phyloP scores from a whole-genome alignment of 35 echinoderm and acorn worm species.

The Heliocidaris tuberculata region DNA sequence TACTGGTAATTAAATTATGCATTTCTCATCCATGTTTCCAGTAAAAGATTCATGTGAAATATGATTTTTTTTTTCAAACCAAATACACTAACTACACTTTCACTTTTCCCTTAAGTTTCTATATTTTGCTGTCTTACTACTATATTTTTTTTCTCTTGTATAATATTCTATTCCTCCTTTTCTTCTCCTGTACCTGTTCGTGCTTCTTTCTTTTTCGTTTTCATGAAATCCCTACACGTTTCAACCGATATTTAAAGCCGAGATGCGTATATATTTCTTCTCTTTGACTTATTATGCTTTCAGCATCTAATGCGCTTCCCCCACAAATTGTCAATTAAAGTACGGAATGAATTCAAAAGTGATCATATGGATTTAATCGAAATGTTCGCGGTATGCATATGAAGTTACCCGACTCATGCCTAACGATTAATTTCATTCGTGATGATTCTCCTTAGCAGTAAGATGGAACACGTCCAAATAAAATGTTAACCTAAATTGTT shows the following conservation, averaged over 20 bases:
- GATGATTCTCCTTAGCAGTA: not conserved
- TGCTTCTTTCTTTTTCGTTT: not conserved
- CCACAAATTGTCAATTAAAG: slow-evolving; percentile 7
- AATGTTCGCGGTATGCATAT: not conserved
- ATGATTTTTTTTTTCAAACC: not conserved
- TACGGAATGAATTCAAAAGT: not conserved
- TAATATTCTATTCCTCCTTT: not conserved
- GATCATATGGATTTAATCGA: not conserved
- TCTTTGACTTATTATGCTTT: not conserved
- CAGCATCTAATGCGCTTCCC: not conserved
- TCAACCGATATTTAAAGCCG: not conserved
- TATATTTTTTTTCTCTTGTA: not conserved
- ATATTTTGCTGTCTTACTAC: not conserved
- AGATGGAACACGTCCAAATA: too few relatives aligned
- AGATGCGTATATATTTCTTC: not conserved
- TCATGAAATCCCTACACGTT: not conserved
- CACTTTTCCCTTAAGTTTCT: not conserved
- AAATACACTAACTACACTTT: not conserved
- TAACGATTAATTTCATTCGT: not conserved
- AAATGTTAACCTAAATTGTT: not conserved
- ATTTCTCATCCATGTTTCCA: too few relatives aligned
- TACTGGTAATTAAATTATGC: too few relatives aligned
- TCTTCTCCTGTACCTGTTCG: not conserved
- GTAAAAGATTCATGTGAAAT: too few relatives aligned
- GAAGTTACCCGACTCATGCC: not conserved